Evolutionary conservation across 1,140 invertebrate genomes (phyloP).

Genomic region (Ceratosolen solmsi): DNA sequence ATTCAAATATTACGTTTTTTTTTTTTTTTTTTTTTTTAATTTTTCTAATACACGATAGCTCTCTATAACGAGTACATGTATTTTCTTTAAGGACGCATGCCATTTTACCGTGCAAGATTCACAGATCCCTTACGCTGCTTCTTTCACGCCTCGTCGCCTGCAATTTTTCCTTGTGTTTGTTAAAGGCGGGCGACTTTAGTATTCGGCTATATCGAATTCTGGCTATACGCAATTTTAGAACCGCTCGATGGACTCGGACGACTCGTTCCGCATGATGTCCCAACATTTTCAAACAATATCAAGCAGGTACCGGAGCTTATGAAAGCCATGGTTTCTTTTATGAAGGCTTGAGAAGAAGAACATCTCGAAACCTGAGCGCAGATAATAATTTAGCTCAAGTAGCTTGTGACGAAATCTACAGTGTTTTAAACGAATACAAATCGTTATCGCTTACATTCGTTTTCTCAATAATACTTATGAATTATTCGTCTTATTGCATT

Average conservation of each 20-base stretch:
- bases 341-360: background rate
- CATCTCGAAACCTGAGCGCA: background rate
- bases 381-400: background rate
- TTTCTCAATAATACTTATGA: background rate
- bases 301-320: background rate
- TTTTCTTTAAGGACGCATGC: no score
- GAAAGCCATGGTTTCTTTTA: background rate
- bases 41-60: no score
- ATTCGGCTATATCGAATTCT: background rate
- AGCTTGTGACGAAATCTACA: background rate
- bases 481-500: background rate
- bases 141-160: background rate
- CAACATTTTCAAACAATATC: background rate
- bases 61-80: no score
- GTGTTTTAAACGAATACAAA: background rate
- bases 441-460: background rate
- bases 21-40: no score
- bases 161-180: background rate
- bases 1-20: no score
- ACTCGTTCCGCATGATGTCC: background rate
- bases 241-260: background rate
- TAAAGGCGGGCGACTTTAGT: background rate
- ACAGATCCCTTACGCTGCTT: background rate
- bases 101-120: background rate
- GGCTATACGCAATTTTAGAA: background rate